Evolutionary conservation across 2,888 invertebrate species (phyloP), one percentile per base, ranked within the genome.

Genomic region (Lepidocyrtinus sp.): DNA sequence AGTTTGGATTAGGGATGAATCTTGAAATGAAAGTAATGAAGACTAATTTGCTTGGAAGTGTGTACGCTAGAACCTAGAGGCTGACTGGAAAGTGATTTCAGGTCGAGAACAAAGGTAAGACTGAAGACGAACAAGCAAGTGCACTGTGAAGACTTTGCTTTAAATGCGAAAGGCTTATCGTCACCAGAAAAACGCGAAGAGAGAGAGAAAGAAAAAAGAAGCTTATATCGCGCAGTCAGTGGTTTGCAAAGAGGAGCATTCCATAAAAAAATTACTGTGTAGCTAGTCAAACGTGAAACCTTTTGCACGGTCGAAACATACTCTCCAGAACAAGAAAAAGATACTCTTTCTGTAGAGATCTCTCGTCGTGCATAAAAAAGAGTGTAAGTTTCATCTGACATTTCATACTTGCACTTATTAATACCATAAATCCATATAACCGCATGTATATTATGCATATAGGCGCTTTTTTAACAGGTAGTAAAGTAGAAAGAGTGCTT

Each of bases 101-200:
- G 82, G 78, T 69, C 78, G 84, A 75, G 81, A 82, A 82, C 82
- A 78, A 75, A 81, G 72, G 74, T 82, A 81, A 80, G 75, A 84
- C 84, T 84, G 84, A 74, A 59, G 69, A 27, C 55, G 75, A 61
- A 82, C 63, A 76, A 82, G 84, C 80, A 81, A 81, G 78, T 82
- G 81, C 80, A 73, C 68, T 67, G 36, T 77, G 78, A 75, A 77
- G 75, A 75, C 68, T 75, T 36, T 82, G 65, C 69, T 68, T 81
- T 70, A 67, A 71, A 68, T 73, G 71, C 22, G 22, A 2, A 45
- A 22, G 7, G 71, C 25, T 36, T 36, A 36, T 36, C 24, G 27
- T 36, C 15, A 17, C 36, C 2, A 71, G 55, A 36, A 70, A 64
- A 76, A 46, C 62, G 67, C 36, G 45, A 67, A 12, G 15, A 12